Base-by-base conservation (phyloP, 2,888 invertebrate species). In the Diogma glabrata region DNA sequence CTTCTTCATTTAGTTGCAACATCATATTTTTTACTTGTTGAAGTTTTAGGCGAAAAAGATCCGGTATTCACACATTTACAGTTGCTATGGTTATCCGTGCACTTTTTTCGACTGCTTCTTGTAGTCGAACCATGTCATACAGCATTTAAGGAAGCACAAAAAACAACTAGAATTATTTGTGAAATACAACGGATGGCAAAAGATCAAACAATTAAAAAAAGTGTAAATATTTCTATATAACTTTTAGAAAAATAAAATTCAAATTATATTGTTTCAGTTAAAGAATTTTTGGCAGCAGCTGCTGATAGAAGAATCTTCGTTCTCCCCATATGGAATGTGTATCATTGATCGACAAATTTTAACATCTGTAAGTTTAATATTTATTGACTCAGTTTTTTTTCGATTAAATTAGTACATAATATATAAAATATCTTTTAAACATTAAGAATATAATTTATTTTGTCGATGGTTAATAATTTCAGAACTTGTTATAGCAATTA, bases 1-100 rank as follows among this genome's bases (percentile, higher is more conserved):
- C 62, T 77, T 4, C 62, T 77, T 47, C 77, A 77, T 57, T 58
- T 77, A 36, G 72, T 77, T 16, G 75, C 76, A 47, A 77, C 76
- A 0, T 72, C 75, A 1, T 77, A 77, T 56, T 75, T 77, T 58
- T 59, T 77, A 1, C 71, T 76, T 53, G 59, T 72, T 53, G 74
- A 74, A 58, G 61, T 72, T 26, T 61, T 67, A 8, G 67, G 63
- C 22, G 69, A 66, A 51, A 68, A 48, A 33, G 68, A 71, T 52
- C 63, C 64, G 54, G 63, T 71, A 17, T 73, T 72, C 46, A 63
- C 74, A 7, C 60, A 65, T 54, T 63, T 74, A 4, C 75, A 76
- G 56, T 58, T 67, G 19, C 57, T 72, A 4, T 77, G 77, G 77
- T 71, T 74, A 24, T 47, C 69, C 22, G 70, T 73, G 38, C 77